Percentiles rank a stretch among this genome's conserved stretches.
Evolutionary conservation across 1,140 invertebrate genomes (phyloP).

Genomic region (Caerostris extrusa): DNA sequence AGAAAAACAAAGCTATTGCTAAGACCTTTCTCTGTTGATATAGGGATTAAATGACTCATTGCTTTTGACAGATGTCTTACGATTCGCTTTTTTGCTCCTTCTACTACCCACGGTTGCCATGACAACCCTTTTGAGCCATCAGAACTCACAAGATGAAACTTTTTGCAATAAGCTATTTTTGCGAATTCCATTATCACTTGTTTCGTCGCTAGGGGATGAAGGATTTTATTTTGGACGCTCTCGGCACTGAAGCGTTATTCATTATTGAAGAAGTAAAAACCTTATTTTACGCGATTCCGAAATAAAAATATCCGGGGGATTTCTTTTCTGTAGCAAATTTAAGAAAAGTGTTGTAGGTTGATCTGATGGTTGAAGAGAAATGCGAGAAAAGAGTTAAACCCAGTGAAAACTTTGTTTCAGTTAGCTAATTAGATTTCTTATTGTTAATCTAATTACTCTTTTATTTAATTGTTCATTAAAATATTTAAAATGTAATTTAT

Average conservation of each 20-base stretch:
- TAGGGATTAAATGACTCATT: slow-evolving; percentile 29
- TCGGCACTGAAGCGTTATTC: neutral
- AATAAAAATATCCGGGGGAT: neutral
- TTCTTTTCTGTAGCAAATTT: neutral
- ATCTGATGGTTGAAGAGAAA: too few species aligned
- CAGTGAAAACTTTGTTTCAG: too few species aligned
- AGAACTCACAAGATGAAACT: neutral
- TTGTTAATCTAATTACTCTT: too few species aligned
- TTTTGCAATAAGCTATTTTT: neutral
- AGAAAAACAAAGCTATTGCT: neutral
- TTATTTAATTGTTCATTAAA: too few species aligned
- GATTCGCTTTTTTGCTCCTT: neutral
- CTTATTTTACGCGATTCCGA: neutral
- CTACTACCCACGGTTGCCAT: neutral
- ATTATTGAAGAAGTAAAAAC: neutral
- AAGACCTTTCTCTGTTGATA: neutral
- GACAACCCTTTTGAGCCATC: neutral
- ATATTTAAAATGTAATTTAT: too few species aligned
- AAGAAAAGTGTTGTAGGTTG: too few species aligned
- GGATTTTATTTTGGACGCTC: neutral
- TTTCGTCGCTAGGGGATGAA: neutral
- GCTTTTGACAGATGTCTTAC: neutral
- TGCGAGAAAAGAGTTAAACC: too few species aligned
- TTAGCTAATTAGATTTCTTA: too few species aligned
- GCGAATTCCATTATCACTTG: neutral